Evolutionary conservation across 2,113 vertebrate species (phyloP).

Genomic region (Atlantisia rogersi): DNA sequence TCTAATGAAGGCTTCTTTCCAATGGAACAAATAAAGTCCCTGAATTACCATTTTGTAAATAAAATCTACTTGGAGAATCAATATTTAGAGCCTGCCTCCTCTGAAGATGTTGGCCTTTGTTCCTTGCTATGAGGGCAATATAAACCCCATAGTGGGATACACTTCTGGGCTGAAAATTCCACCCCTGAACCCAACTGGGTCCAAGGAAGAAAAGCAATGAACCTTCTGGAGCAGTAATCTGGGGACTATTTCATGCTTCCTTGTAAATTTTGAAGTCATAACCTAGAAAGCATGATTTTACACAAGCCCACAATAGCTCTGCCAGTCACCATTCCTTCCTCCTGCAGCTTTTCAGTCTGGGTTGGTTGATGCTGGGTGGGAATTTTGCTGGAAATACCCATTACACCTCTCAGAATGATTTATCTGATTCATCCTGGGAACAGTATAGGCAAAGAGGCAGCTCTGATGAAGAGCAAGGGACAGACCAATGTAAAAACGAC

Average conservation of each 20-base stretch:
- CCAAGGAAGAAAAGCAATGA: conserved; percentile 24
- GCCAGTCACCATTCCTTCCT: background rate
- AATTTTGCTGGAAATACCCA: background rate
- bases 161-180: conserved; percentile 38
- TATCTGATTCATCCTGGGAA: background rate
- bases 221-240: background rate
- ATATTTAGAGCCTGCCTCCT: conserved; percentile 46
- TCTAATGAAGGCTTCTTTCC: background rate
- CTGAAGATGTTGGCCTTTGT: conserved; percentile 29
- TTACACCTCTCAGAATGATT: rapidly evolving
- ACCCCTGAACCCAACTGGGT: background rate
- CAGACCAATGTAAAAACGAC: background rate
- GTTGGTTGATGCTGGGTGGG: rapidly evolving
- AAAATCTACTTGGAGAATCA: conserved; percentile 61
- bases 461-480: background rate
- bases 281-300: background rate
- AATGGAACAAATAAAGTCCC: conserved; percentile 8
- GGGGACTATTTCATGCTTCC: background rate
- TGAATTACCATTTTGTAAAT: conserved; percentile 68
- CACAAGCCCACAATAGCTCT: background rate
- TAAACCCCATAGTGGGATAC: conserved; percentile 13
- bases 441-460: rapidly evolving
- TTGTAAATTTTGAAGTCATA: background rate
- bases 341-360: background rate
- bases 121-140: background rate